Evolutionary conservation across 92 coral and sea anemone genomes (phyloP), one percentile per base, ranked within the genome.

Genomic region (Paramuricea clavata): DNA sequence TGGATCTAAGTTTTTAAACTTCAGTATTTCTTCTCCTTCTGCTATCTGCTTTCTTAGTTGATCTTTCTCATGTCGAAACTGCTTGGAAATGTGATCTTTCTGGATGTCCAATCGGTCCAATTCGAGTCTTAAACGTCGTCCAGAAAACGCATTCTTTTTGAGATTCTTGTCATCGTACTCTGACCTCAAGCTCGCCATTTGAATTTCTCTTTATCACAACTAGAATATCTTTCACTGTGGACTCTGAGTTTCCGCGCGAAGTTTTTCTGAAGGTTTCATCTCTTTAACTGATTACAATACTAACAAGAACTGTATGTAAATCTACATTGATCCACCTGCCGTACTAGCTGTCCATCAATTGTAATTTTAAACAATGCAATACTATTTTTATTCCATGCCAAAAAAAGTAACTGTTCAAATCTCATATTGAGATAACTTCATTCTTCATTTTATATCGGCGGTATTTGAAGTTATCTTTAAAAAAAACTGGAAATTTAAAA

Each of bases 141-240:
- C 84, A 1, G 71, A 57, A n/a, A 79, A 79, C 12, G 84, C 72
- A 21, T 79, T 79, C 30, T 79, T 79, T 31, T 79, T 79, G 44
- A 79, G 49, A 57, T 41, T 79, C 47, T 79, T 79, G 27, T 79
- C 84, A n/a, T 79, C 84, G 57, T 79, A 79, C 22, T 79, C 84
- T 34, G 84, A 59, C 65, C 84, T 34, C 43, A 35, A 41, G 36
- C 67, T 52, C 39, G 84, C 72, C 84, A 79, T 79, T 61, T 32
- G 28, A 52, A 36, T 8, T 22, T 16, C 54, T 36, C 26, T 16
- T 33, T 30, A 13, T 15, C 5, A 30, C 0, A 28, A 15, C 74
- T 5, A 6, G 41, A 67, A 28, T 17, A n/a, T n/a, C n/a, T n/a
- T n/a, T n/a, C n/a, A n/a, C 19, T 13, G 13, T 69, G 22, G 17